Evolutionary conservation across 2,113 vertebrate species (phyloP).

Genomic region (Corythornis vintsioides): DNA sequence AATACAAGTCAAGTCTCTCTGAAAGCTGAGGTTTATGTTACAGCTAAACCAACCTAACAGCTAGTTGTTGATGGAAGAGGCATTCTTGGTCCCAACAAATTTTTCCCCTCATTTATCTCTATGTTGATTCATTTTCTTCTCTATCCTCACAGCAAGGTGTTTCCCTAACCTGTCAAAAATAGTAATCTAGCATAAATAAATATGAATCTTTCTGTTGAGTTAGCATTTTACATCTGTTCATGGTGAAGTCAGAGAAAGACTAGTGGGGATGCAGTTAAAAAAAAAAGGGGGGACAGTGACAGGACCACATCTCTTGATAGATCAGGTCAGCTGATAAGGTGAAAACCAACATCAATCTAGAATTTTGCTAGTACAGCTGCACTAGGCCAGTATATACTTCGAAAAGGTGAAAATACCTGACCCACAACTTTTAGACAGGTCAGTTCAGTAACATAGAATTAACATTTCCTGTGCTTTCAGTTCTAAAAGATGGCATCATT

Average conservation of each 20-base stretch:
- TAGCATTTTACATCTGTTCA: neutral
- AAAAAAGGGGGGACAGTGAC: neutral
- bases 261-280: neutral
- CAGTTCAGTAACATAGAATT: neutral
- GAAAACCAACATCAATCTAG: neutral
- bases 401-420: neutral
- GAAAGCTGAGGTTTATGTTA: neutral
- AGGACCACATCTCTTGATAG: neutral
- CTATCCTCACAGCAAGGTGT: neutral
- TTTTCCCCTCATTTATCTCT: neutral
- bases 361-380: neutral
- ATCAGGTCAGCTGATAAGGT: neutral
- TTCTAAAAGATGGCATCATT: neutral
- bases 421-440: neutral
- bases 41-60: neutral
- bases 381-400: neutral
- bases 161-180: neutral
- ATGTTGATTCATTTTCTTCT: neutral
- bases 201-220: neutral
- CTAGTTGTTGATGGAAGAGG: neutral
- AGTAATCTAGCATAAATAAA: conserved; percentile 3
- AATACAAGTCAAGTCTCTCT: neutral
- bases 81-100: neutral
- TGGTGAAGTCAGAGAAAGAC: neutral
- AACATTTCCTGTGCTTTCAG: neutral